Evolutionary conservation across 2,797 vertebrate species (phyloP), one percentile per base, ranked within the genome.

Genomic region (Chelmon rostratus): DNA sequence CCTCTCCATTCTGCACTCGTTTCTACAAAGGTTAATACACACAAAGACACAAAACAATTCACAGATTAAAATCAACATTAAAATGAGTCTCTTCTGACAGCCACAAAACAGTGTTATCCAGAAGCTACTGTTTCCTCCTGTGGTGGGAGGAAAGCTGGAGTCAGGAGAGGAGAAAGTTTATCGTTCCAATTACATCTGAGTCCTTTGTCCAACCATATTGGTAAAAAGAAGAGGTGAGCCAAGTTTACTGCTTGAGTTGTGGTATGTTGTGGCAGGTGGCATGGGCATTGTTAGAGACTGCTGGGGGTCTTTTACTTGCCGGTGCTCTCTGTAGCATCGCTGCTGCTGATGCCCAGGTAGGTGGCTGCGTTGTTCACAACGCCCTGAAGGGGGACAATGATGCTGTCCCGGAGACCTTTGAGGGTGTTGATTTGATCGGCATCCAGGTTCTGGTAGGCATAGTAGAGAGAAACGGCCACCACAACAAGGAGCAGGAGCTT

Each of bases 391-490:
- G 93, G 89, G 69, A 87, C 53, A 5, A 89, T 0, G 42, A 88
- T 73, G 54, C 49, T 80, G 83, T 92, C 89, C n/a, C 82, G 54
- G 61, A 91, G 82, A 75, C 62, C 77, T 92, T 84, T 80, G 84
- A 98, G 95, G 47, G 95, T 92, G 91, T 93, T 95, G 88, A 94
- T 89, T 91, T 96, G 95, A 81, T 96, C 93, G 71, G 93, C 96
- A 87, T 97, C 96, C 96, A 98, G 96, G 84, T 96, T 96, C 93
- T 97, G 96, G 93, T 97, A 97, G 90, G 94, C 95, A 66, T 96
- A 95, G 93, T 95, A 95, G 85, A 97, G 90, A 83, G 96, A 96
- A 52, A 92, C 92, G 0, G 68, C 93, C 81, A 97, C 92, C 76
- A 94, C 74, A n/a, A 95, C 89, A 46, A 98, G 95, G 23, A 99